These are phyloP conservation scores for Palythoa caribaeorum DNA, from an alignment of 92 coral and sea anemone species.

Conservation along the genomic window DNA sequence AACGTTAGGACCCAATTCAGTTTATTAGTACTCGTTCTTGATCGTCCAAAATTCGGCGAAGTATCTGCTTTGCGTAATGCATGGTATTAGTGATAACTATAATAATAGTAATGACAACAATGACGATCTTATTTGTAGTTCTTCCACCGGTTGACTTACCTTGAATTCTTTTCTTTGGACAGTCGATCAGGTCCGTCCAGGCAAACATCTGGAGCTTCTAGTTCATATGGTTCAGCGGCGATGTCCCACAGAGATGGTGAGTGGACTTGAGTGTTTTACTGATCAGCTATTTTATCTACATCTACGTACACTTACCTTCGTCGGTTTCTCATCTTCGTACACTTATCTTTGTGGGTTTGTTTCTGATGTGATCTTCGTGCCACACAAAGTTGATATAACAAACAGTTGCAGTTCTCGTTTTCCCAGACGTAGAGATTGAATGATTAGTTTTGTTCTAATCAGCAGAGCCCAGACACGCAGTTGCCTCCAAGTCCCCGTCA, in stretches of 20 bases:
- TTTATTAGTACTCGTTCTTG: too few relatives aligned
- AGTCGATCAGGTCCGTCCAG: conserved; percentile 46
- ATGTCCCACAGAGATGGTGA: conserved; percentile 90
- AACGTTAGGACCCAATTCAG: too few relatives aligned
- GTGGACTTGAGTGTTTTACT: not conserved
- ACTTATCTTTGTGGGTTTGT: not conserved
- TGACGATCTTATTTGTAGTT: too few relatives aligned
- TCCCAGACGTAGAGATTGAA: not conserved
- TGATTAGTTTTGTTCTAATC: not conserved
- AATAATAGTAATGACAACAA: too few relatives aligned
- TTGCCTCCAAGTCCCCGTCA: conserved; percentile 67
- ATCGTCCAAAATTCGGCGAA: too few relatives aligned
- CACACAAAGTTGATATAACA: not conserved
- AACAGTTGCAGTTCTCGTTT: not conserved
- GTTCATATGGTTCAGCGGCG: conserved; percentile 77
- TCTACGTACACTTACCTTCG: too few relatives aligned
- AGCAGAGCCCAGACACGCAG: conserved; percentile 78
- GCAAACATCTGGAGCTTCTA: conserved; percentile 44
- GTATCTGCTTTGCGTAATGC: too few relatives aligned
- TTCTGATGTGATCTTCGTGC: not conserved
- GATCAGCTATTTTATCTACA: too few relatives aligned
- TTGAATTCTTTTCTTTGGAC: not conserved
- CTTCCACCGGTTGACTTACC: not conserved
- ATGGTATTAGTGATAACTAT: too few relatives aligned
- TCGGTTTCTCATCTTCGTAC: too few relatives aligned